Percentiles rank a stretch among this genome's conserved stretches.
Evolutionary conservation across 2,888 invertebrate genomes (phyloP).

Genomic region (Troides helena): DNA sequence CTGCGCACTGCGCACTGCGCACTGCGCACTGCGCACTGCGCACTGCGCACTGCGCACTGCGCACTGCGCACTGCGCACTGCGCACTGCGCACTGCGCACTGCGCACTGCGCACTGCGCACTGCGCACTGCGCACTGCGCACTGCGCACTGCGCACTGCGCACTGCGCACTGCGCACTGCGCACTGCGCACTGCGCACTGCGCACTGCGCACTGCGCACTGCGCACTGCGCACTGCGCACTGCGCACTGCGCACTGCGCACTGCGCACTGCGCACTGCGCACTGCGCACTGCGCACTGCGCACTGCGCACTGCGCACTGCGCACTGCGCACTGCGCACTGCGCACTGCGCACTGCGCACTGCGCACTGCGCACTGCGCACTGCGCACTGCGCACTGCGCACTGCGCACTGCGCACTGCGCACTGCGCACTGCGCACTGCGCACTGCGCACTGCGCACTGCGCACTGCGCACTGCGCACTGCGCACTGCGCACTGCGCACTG

Average conservation of each 20-base stretch:
- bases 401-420: constrained; percentile 26
- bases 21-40: constrained; percentile 21
- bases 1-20: constrained; percentile 29
- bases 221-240: constrained; percentile 17
- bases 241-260: constrained; percentile 28
- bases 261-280: constrained; percentile 26
- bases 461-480: constrained; percentile 28
- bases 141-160: constrained; percentile 29
- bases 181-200: constrained; percentile 29
- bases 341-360: constrained; percentile 28
- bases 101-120: constrained; percentile 28
- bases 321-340: constrained; percentile 29
- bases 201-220: constrained; percentile 28
- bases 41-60: constrained; percentile 29
- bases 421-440: constrained; percentile 29
- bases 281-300: constrained; percentile 29
- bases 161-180: constrained; percentile 21
- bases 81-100: constrained; percentile 17
- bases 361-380: constrained; percentile 17
- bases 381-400: constrained; percentile 28
- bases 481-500: constrained; percentile 22
- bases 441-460: constrained; percentile 21
- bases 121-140: constrained; percentile 26
- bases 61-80: constrained; percentile 28
- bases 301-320: constrained; percentile 21